Percentiles rank a stretch among this genome's conserved stretches.
Conservation (phyloP, 2,113 vertebrate genomes). For the Stercorarius parasiticus region DNA sequence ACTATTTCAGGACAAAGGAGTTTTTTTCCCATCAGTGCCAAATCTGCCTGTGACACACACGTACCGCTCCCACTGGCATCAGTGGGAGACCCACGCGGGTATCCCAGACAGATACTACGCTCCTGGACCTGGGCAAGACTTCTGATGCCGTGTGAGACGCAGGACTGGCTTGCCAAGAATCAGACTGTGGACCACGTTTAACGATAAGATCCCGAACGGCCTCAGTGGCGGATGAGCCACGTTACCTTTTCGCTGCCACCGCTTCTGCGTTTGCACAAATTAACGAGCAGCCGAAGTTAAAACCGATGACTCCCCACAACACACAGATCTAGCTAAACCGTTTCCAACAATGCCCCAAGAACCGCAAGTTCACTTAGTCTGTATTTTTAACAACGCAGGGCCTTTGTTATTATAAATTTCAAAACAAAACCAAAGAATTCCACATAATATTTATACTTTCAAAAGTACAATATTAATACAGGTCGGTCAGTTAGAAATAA, state of each 20-base stretch:
- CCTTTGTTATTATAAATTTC: constrained; percentile 75
- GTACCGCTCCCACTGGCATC: accelerated
- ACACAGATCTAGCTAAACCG: background rate
- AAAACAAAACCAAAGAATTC: constrained; percentile 80
- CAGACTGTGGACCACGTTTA: background rate
- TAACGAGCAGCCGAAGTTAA: background rate
- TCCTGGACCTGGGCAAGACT: background rate
- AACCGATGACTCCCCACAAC: background rate
- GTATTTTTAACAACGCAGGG: constrained; percentile 70
- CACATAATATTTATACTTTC: constrained; percentile 87
- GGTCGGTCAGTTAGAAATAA: constrained; percentile 89
- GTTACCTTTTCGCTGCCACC: background rate
- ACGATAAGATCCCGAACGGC: background rate
- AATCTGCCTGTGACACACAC: background rate
- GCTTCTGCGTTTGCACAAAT: background rate
- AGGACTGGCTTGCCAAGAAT: background rate
- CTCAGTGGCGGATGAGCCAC: accelerated
- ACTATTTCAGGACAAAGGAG: constrained; percentile 32
- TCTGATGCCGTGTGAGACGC: accelerated
- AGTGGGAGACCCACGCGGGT: accelerated
- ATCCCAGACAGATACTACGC: accelerated
- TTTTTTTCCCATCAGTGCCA: background rate
- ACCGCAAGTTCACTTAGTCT: constrained; percentile 53
- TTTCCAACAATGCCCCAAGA: constrained; percentile 45
- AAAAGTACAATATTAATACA: constrained; percentile 93